These are phyloP conservation scores for Pocillopora grandis DNA, from an alignment of 92 coral and sea anemone genomes.

Conservation along the genomic window DNA sequence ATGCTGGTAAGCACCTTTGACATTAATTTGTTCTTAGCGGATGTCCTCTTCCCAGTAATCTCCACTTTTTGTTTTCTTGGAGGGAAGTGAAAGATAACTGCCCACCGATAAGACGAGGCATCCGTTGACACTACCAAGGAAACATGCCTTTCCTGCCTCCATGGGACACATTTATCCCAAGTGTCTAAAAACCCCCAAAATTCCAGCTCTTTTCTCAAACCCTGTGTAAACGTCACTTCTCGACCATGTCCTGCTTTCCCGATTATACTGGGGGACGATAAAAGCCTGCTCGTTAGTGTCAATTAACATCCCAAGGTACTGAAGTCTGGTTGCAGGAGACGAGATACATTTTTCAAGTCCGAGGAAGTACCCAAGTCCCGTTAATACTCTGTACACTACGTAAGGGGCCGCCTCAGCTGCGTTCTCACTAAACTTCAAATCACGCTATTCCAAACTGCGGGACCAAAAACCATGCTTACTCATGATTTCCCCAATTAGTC, in stretches of 20 bases:
- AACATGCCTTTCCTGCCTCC: not conserved
- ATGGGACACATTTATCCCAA: no score
- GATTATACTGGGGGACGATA: not conserved
- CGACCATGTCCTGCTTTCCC: no score
- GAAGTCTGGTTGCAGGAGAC: not conserved
- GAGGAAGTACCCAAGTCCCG: not conserved
- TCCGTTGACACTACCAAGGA: not conserved
- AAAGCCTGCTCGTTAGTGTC: conserved; percentile 6
- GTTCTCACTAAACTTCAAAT: not conserved
- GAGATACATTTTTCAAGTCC: not conserved
- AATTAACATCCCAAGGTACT: conserved; percentile 2
- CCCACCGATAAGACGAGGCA: not conserved
- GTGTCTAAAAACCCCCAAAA: not conserved
- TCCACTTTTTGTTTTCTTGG: no score
- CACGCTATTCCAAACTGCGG: no score
- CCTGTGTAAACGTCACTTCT: no score
- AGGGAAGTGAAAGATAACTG: no score
- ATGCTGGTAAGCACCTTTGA: not conserved
- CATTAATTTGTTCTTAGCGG: not conserved
- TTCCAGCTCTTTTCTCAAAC: no score
- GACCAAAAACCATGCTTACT: not conserved
- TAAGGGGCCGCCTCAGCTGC: conserved; percentile 8
- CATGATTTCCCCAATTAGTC: conserved; percentile 11
- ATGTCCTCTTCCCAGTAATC: no score
- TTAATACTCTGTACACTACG: not conserved